phyloP scores from a whole-genome alignment of 2,797 vertebrate species.

The Lutjanus argentimaculatus region DNA sequence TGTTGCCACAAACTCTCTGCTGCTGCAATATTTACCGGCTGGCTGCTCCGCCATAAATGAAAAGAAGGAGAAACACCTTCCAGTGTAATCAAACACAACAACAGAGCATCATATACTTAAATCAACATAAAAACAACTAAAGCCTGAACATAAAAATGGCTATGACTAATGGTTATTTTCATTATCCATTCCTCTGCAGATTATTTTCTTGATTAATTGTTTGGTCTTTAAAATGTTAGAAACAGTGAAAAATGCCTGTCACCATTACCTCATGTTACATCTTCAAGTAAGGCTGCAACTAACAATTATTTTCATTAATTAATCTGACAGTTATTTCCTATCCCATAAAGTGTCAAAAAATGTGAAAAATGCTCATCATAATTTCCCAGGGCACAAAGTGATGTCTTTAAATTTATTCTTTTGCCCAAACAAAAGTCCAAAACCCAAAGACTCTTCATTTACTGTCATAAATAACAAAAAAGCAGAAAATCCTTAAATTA shows the following conservation, averaged over 20 bases:
- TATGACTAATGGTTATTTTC: neutral
- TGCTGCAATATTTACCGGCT: neutral
- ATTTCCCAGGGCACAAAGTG: no score
- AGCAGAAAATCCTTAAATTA: no score
- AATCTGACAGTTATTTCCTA: no score
- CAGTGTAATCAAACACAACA: neutral
- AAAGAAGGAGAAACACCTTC: neutral
- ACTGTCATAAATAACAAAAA: no score
- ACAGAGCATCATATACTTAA: neutral
- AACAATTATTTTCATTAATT: no score
- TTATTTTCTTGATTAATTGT: neutral
- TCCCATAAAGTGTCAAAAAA: no score
- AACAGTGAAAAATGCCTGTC: neutral
- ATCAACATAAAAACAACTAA: neutral
- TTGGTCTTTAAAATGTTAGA: neutral
- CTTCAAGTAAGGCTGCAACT: no score
- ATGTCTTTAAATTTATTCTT: no score
- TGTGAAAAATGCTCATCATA: no score
- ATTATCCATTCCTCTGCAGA: neutral
- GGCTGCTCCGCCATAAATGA: neutral
- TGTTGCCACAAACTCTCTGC: conserved; percentile 29
- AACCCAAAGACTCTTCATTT: no score
- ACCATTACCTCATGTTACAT: no score
- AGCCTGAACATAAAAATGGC: neutral
- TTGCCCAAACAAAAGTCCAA: no score